Evolutionary conservation across 2,113 vertebrate species (phyloP), one percentile per base, ranked within the genome.

Genomic region (Nibea albiflora): DNA sequence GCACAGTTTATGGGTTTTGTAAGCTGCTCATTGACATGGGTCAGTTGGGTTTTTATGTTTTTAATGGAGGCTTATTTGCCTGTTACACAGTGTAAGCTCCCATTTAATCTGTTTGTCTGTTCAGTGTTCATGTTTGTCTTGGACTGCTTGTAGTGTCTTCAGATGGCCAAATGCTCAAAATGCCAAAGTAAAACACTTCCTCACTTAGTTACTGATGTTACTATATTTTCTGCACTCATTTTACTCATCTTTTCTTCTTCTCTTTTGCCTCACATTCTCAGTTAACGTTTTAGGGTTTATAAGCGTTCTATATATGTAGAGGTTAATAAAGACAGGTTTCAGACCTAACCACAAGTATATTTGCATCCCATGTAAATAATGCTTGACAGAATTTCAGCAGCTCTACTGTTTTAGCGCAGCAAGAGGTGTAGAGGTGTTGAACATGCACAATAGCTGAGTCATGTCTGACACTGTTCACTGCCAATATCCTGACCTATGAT

Each of bases 351-450:
- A 72, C 42, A 76, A 63, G 28, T 35, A 71, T 47, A 92, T 93
- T 93, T 94, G 90, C 92, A 91, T 90, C 47, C 3, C 56, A 92
- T 92, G 86, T 84, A 92, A 92, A 93, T 92, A 74, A 50, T 63
- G 52, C 10, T 0, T 35, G 50, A 66, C 49, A 63, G 53, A 77
- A 88, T 66, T 85, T 73, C 58, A 81, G 54, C 66, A 68, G 66
- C 58, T 68, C 19, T 63, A 76, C 68, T 80, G 79, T 80, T 71
- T 64, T 78, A 39, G 5, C 17, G 10, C 31, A 56, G 26, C 16
- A 14, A 1, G 50, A 17, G 16, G 6, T 75, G 39, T 1, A 60
- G 2, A 62, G 11, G 9, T 65, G 31, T 28, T 57, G 31, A 26
- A 49, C 47, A 62, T 10, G 47, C 53, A 67, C 66, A 73, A 57